These are phyloP conservation scores for Melitaea cinxia DNA, from an alignment of 1,140 invertebrate species.

Conservation along the genomic window DNA sequence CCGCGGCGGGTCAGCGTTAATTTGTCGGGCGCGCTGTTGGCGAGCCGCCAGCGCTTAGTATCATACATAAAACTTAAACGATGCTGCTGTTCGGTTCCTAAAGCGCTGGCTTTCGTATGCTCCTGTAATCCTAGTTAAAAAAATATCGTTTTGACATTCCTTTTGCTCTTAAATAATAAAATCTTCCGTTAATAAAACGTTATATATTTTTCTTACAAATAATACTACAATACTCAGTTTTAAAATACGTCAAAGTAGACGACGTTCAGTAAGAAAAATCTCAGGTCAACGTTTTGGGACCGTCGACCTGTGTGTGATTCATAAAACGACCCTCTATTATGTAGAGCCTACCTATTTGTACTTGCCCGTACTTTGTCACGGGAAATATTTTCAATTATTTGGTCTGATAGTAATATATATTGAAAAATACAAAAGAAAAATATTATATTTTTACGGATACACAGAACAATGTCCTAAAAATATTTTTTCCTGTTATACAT, in stretches of 20 bases:
- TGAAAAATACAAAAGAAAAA: too few species aligned
- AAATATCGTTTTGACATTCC: too few species aligned
- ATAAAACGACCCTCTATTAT: slow-evolving; percentile 39
- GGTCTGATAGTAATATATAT: too few species aligned
- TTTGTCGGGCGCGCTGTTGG: slow-evolving; percentile 44
- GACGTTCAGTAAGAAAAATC: slow-evolving; percentile 17
- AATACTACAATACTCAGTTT: not conserved
- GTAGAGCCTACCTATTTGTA: slow-evolving; percentile 23
- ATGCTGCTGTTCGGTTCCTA: slow-evolving; percentile 18
- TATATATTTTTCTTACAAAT: not conserved
- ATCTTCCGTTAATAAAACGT: too few species aligned
- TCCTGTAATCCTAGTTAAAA: too few species aligned
- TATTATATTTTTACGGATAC: too few species aligned
- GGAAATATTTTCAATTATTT: not conserved
- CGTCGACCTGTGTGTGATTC: slow-evolving; percentile 57
- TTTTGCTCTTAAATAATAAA: too few species aligned
- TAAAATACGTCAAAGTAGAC: slow-evolving; percentile 16
- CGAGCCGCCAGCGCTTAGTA: slow-evolving; percentile 37
- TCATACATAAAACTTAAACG: slow-evolving; percentile 25
- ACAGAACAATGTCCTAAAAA: too few species aligned
- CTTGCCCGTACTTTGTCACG: not conserved
- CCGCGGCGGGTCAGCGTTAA: slow-evolving; percentile 31
- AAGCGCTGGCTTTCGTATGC: not conserved
- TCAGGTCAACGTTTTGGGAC: slow-evolving; percentile 46
- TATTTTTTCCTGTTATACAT: too few species aligned